Evolutionary conservation across 2,888 invertebrate genomes (phyloP), one percentile per base, ranked within the genome.

Genomic region (Machimus rusticus): DNA sequence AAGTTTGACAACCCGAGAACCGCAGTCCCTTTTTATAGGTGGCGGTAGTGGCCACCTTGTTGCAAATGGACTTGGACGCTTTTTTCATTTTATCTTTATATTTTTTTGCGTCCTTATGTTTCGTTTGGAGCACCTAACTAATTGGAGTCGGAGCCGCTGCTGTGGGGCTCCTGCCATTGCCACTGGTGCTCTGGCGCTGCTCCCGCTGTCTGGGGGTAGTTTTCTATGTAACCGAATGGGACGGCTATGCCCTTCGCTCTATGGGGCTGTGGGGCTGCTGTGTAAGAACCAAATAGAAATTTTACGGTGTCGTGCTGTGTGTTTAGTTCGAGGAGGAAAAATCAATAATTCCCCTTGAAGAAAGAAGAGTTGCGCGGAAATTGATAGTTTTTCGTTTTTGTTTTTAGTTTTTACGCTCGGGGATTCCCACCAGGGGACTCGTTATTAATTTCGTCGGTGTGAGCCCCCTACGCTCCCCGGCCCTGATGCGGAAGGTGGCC

Each of bases 291-390:
- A 81, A 81, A 81, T 55, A 51, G 51, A 55, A 46, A 81, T 81
- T 81, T 81, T 51, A 81, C 81, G 28, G 81, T 81, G 81, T 28
- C 76, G 23, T 51, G 51, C 43, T 46, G 43, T 28, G 81, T 66
- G 66, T 28, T 66, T 66, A 28, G 66, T 66, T 66, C 66, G 66
- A 66, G 84, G 5, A 74, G 84, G 84, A 84, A 84, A 84, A 84
- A 84, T 84, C 84, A 74, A 84, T 84, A 84, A 37, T 84, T 84
- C 14, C 51, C 37, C 84, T 84, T 84, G 46, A 84, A 74, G 74
- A 84, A 84, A 84, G 84, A 84, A 66, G 84, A 84, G 84, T 74
- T 84, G 84, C 84, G 84, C 84, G 84, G 74, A 84, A 84, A 84
- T 84, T 84, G 74, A 84, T 84, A 84, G 74, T 84, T 84, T 57